Base-by-base conservation (phyloP, 2,113 vertebrate genomes). In the Morphnarchus princeps region DNA sequence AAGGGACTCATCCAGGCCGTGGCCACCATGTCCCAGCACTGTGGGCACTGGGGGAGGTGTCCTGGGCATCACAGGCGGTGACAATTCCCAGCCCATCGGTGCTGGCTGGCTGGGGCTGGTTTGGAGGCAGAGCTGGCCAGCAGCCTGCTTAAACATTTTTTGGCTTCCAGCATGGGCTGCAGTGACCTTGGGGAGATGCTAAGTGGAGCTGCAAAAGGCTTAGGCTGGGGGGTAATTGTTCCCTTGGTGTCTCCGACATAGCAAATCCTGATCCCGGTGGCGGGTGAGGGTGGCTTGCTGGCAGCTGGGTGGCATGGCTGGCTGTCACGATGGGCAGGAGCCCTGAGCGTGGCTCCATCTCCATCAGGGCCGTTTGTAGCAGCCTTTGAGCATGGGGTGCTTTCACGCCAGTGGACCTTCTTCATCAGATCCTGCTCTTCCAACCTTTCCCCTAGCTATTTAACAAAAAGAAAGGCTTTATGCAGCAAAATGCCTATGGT, bases 221-320 rank as follows among this genome's bases (percentile, higher is more conserved):
- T 47, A 49, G 45, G 45, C 76, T 92, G 47, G 28, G 26, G 47
- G 47, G 38, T 83, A 40, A 86, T 84, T 92, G 58, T 89, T 84
- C 38, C 49, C 11, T 82, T 34, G n/a, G 17, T 72, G 62, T 78
- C 66, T 52, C 19, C 91, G 52, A n/a, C 0, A 0, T 49, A 2
- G 1, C 77, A 77, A 90, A 81, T 25, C 2, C 21, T 36, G 67
- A 43, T 61, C 71, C 12, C 0, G 1, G 66, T 3, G 20, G 42
- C 1, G 0, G 34, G 36, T 4, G 5, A 84, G 13, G 34, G 38
- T 5, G 11, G 43, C 52, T 84, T 3, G 3, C 40, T 3, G 1
- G 47, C 2, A 4, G 54, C 40, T 2, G 7, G n/a, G 29, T 80
- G 71, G 32, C 50, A 67, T 2, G 14, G 38, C 19, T 47, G 28